Evolutionary conservation across 2,888 invertebrate genomes (phyloP).

Genomic region (Synergus itoensis): DNA sequence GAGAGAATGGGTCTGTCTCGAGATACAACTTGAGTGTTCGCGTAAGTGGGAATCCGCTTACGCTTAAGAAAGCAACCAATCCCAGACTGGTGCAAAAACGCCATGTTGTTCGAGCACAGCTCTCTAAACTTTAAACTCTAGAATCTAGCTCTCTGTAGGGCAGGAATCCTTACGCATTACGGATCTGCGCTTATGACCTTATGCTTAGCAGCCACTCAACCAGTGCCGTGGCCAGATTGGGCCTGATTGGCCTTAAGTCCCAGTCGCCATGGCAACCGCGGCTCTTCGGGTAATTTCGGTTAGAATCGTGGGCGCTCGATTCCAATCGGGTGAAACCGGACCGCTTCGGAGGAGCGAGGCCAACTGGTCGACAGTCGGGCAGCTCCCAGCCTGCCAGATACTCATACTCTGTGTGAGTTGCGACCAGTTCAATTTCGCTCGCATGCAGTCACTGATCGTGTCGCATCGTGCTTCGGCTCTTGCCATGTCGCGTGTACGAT

Average conservation of each 20-base stretch:
- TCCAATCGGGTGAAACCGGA: constrained; percentile 59
- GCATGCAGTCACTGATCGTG: constrained; percentile 63
- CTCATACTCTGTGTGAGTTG: constrained; percentile 53
- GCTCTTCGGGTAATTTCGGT: constrained; percentile 59
- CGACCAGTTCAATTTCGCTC: constrained; percentile 70
- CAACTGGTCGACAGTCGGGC: constrained; percentile 71
- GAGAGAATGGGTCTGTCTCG: too few relatives aligned
- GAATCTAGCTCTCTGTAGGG: too few relatives aligned
- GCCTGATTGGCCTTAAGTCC: constrained; percentile 56
- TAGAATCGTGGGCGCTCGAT: constrained; percentile 55
- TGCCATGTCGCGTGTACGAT: constrained; percentile 45
- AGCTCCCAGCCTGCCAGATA: constrained; percentile 48
- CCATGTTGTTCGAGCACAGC: background rate
- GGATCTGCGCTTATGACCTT: constrained; percentile 21
- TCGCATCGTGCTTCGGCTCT: constrained; percentile 47
- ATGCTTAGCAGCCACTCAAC: constrained; percentile 5
- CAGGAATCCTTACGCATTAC: background rate
- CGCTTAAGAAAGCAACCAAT: too few relatives aligned
- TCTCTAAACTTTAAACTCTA: too few relatives aligned
- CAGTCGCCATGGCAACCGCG: constrained; percentile 69
- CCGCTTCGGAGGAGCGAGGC: constrained; percentile 70
- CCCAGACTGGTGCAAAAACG: background rate
- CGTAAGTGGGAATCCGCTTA: too few relatives aligned
- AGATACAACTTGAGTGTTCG: too few relatives aligned
- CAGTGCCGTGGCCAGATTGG: background rate